Evolutionary conservation across 2,113 vertebrate genomes (phyloP).

Genomic region (Menidia beryllina): DNA sequence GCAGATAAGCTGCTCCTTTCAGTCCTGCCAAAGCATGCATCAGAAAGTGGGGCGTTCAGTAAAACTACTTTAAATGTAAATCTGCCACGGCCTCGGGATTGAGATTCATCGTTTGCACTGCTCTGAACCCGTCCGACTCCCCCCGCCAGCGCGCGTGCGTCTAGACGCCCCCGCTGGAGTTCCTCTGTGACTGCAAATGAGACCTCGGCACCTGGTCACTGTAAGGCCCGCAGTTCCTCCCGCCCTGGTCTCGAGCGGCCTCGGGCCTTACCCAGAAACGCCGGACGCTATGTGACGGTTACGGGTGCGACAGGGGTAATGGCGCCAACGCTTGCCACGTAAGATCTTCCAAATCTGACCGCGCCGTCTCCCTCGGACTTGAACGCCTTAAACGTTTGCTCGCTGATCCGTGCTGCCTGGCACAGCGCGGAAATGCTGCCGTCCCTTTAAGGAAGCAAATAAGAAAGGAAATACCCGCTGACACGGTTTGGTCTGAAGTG

Average conservation of each 20-base stretch:
- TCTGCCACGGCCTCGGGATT: conserved; percentile 76
- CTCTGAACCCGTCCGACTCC: conserved; percentile 61
- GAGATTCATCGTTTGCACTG: conserved; percentile 76
- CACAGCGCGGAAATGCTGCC: neutral
- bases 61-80: conserved; percentile 86
- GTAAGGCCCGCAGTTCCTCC: conserved; percentile 25
- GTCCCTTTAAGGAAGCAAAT: conserved; percentile 2
- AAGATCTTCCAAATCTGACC: conserved; percentile 34
- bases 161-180: conserved; percentile 54
- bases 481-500: conserved; percentile 28
- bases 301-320: conserved; percentile 25
- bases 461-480: conserved; percentile 8
- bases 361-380: neutral
- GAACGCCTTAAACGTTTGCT: neutral
- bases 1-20: conserved; percentile 74
- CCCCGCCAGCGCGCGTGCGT: conserved; percentile 59
- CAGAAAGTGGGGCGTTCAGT: conserved; percentile 76
- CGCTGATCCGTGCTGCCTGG: neutral
- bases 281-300: conserved; percentile 38
- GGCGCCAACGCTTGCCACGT: conserved; percentile 24
- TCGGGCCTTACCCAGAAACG: conserved; percentile 24
- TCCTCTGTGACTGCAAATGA: conserved; percentile 73
- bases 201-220: conserved; percentile 47
- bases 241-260: conserved; percentile 27
- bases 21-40: conserved; percentile 71